Evolutionary conservation across 1,140 invertebrate genomes (phyloP).

Genomic region (Goniozus legneri): DNA sequence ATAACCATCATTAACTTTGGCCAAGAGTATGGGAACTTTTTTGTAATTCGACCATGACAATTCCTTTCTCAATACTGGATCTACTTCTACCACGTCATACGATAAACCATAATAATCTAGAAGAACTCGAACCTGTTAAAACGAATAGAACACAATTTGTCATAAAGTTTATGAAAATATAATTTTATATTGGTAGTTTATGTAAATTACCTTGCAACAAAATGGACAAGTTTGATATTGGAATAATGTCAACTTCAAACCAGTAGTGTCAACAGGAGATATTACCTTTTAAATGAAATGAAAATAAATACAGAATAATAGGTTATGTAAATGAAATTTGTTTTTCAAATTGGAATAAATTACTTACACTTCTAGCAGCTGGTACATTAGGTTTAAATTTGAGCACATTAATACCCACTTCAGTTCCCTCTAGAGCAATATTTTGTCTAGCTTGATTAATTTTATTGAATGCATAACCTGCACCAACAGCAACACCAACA

Average conservation of each 20-base stretch:
- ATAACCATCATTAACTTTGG: constrained; percentile 68
- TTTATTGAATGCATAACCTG: constrained; percentile 52
- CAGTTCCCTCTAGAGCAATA: constrained; percentile 45
- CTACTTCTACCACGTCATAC: constrained; percentile 96
- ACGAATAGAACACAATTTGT: not conserved
- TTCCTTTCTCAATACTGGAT: constrained; percentile 86
- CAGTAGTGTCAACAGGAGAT: constrained; percentile 66
- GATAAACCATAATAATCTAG: constrained; percentile 92
- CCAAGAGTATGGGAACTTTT: constrained; percentile 93
- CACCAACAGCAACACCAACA: constrained; percentile 53
- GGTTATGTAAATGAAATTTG: not conserved
- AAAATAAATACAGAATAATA: constrained; percentile 6
- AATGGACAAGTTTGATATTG: constrained; percentile 99
- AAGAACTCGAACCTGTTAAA: constrained; percentile 70
- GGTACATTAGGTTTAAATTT: constrained; percentile 53
- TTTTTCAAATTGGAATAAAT: not conserved
- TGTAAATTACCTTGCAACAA: constrained; percentile 80
- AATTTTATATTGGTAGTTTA: not conserved
- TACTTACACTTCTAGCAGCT: constrained; percentile 47
- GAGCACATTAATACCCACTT: constrained; percentile 49
- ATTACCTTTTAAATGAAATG: constrained; percentile 52
- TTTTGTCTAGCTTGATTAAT: constrained; percentile 46
- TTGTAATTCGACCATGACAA: constrained; percentile 92
- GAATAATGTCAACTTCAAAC: constrained; percentile 83
- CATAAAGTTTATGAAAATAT: not conserved